phyloP scores from a whole-genome alignment of 2,113 vertebrate genomes.

The Zosterops borbonicus region DNA sequence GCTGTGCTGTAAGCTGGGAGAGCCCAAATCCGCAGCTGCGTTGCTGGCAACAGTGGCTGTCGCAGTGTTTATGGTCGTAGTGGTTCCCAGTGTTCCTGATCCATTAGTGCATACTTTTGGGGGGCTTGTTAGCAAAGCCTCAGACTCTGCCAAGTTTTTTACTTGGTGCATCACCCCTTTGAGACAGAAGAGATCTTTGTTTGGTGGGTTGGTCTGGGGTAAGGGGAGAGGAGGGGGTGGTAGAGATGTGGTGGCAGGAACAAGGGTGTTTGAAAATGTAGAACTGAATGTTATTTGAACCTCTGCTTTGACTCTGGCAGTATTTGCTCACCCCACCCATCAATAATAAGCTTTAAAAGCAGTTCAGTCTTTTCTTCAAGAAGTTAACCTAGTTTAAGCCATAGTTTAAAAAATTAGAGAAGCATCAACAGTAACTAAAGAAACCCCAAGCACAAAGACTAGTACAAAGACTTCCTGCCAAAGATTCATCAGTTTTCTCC shows the following conservation, averaged over 20 bases:
- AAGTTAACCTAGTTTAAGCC: background rate
- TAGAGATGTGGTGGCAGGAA: background rate
- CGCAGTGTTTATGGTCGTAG: slow-evolving; percentile 87
- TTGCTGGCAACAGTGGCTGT: slow-evolving; percentile 87
- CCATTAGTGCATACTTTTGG: slow-evolving; percentile 94
- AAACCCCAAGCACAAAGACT: background rate
- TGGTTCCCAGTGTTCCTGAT: slow-evolving; percentile 85
- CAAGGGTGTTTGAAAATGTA: background rate
- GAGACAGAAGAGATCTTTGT: background rate
- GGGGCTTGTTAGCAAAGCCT: slow-evolving; percentile 91
- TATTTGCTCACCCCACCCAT: background rate
- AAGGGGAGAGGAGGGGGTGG: too few species aligned
- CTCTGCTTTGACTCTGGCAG: background rate
- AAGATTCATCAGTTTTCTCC: background rate
- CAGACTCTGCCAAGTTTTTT: slow-evolving; percentile 94
- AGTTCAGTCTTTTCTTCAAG: background rate
- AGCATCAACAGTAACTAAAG: background rate
- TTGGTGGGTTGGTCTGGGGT: background rate
- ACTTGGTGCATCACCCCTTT: slow-evolving; percentile 99
- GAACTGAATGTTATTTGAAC: background rate
- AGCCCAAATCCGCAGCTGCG: slow-evolving; percentile 88
- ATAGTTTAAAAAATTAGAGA: background rate
- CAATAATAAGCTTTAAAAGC: background rate
- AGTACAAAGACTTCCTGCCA: background rate
- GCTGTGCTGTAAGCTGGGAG: slow-evolving; percentile 94